phyloP scores from a whole-genome alignment of 2,797 vertebrate species.

The Tokudaia muenninki region DNA sequence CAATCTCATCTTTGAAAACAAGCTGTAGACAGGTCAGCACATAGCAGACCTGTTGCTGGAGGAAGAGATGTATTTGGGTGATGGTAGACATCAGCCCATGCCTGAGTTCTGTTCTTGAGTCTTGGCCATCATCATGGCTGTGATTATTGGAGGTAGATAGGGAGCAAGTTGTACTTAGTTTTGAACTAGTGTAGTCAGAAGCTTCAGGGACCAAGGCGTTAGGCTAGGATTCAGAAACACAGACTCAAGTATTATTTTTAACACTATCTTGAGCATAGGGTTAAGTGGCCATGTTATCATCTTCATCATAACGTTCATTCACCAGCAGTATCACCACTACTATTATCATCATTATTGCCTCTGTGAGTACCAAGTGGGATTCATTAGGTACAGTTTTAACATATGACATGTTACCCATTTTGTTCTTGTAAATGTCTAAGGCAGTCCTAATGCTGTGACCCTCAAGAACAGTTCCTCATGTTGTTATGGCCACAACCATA shows the following conservation, averaged over 20 bases:
- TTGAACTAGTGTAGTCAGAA: neutral
- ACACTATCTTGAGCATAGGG: neutral
- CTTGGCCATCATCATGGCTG: neutral
- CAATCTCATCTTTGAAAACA: conserved; percentile 26
- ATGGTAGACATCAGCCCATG: neutral
- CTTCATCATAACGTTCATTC: neutral
- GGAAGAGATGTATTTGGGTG: neutral
- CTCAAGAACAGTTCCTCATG: neutral
- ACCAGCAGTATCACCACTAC: neutral
- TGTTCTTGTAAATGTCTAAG: neutral
- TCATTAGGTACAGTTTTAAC: neutral
- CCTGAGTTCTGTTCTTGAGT: conserved; percentile 8
- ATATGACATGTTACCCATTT: neutral
- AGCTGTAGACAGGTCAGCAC: neutral
- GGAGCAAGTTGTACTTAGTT: neutral
- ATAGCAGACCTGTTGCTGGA: neutral
- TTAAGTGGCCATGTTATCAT: neutral
- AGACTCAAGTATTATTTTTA: neutral
- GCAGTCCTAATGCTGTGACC: neutral
- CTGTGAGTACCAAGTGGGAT: neutral
- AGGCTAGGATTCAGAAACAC: neutral
- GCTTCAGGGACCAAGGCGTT: neutral
- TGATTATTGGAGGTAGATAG: neutral
- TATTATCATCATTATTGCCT: neutral
- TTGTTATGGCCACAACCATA: neutral